A percentile compares a stretch with the other conserved stretches of the same genome.
Conservation (phyloP, 2,888 invertebrate species). For the Bursaphelenchus okinawaensis region DNA sequence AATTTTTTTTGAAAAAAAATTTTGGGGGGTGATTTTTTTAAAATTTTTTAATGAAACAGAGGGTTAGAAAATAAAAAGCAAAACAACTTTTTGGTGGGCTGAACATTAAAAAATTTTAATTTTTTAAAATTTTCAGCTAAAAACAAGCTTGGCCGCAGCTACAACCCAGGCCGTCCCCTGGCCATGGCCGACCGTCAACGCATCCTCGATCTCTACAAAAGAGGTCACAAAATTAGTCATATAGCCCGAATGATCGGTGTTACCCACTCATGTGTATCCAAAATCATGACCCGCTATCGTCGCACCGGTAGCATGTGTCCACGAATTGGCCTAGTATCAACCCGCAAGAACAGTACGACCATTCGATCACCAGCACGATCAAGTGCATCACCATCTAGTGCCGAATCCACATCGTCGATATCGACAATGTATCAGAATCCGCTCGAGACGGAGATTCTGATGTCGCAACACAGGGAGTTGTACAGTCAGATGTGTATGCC, state of each 20-base stretch:
- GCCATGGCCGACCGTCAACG: conserved; percentile 42
- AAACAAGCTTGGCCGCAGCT: conserved; percentile 38
- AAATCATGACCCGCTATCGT: conserved; percentile 51
- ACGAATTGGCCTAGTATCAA: conserved; percentile 14
- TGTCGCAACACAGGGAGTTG: background rate
- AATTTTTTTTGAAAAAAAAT: background rate
- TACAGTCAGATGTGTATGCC: background rate
- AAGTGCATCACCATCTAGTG: background rate
- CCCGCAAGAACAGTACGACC: background rate
- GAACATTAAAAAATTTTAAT: background rate
- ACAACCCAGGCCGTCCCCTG: conserved; percentile 48
- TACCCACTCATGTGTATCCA: conserved; percentile 47
- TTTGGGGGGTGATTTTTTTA: background rate
- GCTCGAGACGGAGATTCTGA: background rate
- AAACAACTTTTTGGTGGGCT: background rate
- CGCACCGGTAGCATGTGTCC: conserved; percentile 48
- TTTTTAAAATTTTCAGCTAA: conserved; percentile 26
- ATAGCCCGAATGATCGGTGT: conserved; percentile 49
- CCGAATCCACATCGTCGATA: background rate
- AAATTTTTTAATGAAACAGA: background rate
- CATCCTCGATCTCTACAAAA: conserved; percentile 45
- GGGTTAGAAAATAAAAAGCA: background rate
- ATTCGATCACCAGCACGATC: background rate
- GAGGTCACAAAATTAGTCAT: conserved; percentile 47
- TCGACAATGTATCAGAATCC: background rate